phyloP scores from a whole-genome alignment of 2,797 vertebrate species.

The Chrysolophus pictus region DNA sequence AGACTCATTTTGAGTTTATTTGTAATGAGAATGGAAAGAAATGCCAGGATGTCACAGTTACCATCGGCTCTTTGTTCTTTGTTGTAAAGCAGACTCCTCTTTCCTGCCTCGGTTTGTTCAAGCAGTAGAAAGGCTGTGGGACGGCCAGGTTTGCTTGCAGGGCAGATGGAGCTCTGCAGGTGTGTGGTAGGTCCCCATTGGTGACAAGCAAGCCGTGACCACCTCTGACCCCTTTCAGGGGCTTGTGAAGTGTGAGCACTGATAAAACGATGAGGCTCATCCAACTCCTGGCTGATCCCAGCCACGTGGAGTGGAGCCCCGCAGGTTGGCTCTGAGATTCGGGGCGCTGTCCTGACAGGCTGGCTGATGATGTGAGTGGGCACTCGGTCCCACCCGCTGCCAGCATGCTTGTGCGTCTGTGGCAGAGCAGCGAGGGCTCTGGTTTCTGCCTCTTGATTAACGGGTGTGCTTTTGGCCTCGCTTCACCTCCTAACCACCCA shows the following conservation, averaged over 20 bases:
- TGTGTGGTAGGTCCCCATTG: fast-evolving
- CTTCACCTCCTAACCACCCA: neutral
- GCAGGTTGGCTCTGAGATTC: neutral
- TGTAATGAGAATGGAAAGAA: neutral
- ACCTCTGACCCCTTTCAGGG: neutral
- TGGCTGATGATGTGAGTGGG: neutral
- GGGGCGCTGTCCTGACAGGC: neutral
- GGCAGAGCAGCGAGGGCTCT: neutral
- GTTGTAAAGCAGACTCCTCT: neutral
- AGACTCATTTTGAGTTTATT: neutral
- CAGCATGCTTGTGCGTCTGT: fast-evolving
- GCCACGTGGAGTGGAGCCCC: fast-evolving
- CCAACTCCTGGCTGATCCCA: neutral
- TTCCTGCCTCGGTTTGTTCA: neutral
- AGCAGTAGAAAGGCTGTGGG: neutral
- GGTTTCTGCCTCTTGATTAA: slow-evolving; percentile 6
- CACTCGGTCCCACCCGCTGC: neutral
- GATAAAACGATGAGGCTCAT: neutral
- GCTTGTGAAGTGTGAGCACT: neutral
- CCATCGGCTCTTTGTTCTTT: neutral
- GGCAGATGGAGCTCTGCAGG: neutral
- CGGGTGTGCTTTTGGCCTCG: neutral
- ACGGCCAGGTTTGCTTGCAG: neutral
- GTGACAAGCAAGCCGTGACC: neutral
- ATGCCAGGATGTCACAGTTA: neutral